Base-by-base conservation (phyloP, 2,888 invertebrate genomes). In the Calephelis perditalis region DNA sequence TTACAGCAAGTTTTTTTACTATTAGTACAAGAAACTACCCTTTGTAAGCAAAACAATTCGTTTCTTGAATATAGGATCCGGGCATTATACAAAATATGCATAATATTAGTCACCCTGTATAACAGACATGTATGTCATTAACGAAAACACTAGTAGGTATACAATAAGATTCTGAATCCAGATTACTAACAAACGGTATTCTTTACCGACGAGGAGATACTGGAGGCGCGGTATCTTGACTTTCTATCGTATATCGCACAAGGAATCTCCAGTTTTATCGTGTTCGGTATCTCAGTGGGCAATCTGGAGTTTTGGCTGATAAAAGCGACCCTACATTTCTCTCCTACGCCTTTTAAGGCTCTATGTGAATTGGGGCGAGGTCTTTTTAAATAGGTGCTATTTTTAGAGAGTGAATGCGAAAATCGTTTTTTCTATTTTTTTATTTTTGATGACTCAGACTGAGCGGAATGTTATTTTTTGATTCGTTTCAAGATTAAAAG, bases 111-210 rank as follows among this genome's bases (percentile, higher is more conserved):
- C 40, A 40, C 7, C 40, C 40, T 40, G 40, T 40, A 40, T 40
- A 40, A 40, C 8, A 40, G 40, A 40, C 40, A 40, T 40, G 40
- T 40, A 40, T 40, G 40, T 40, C 40, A 40, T 40, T 40, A 40
- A 6, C 40, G 40, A 40, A 40, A 40, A 40, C 40, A 40, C 40
- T 8, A 62, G 35, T 47, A 36, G 52, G 15, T 37, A 12, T 54
- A 55, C 57, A 59, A 61, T 61, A 49, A 59, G 83, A 84, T 84
- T 69, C 72, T 70, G 67, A 68, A 67, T 47, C 62, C 68, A 68
- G 84, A 83, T 83, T 78, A 73, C 65, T 67, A 70, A 79, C 76
- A 77, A 79, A 79, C 79, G 81, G 72, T 56, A 47, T 60, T 78
- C 80, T 76, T 78, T 81, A 54, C 11, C 73, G 74, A 40, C 40